Conservation (phyloP, 2,888 invertebrate genomes). For the Amphipoea oculea region DNA sequence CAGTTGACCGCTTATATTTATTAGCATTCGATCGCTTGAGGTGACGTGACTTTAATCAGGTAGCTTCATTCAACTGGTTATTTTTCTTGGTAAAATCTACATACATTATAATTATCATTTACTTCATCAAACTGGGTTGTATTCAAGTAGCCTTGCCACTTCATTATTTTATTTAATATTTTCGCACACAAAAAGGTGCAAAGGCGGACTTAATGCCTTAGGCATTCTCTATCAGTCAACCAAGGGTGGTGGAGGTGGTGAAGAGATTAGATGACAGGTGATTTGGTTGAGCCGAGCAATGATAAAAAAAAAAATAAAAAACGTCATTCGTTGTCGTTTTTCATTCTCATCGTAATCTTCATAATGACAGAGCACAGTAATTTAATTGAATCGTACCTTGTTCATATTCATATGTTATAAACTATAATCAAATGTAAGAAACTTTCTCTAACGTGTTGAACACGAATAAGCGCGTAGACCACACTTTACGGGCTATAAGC, state of each 20-base stretch:
- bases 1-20: slow-evolving; percentile 24
- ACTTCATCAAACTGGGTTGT: slow-evolving; percentile 1
- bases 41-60: slow-evolving; percentile 19
- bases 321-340: too few species aligned
- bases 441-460: slow-evolving; percentile 76
- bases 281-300: too few species aligned
- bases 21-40: slow-evolving; percentile 12
- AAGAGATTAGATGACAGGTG: too few species aligned
- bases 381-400: slow-evolving; percentile 37
- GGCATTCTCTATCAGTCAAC: too few species aligned
- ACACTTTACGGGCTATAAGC: slow-evolving; percentile 73
- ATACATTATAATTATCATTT: neutral
- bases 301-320: too few species aligned
- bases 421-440: slow-evolving; percentile 55
- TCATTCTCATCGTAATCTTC: neutral
- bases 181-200: too few species aligned
- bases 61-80: slow-evolving; percentile 29
- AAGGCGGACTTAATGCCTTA: too few species aligned
- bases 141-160: slow-evolving; percentile 10
- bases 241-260: too few species aligned
- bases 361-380: slow-evolving; percentile 21
- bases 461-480: slow-evolving; percentile 73
- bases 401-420: slow-evolving; percentile 51
- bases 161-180: too few species aligned
- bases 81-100: neutral